A percentile compares a stretch with the other conserved stretches of the same genome.
phyloP scores from a whole-genome alignment of 2,113 vertebrate genomes.

The Anolis carolinensis region DNA sequence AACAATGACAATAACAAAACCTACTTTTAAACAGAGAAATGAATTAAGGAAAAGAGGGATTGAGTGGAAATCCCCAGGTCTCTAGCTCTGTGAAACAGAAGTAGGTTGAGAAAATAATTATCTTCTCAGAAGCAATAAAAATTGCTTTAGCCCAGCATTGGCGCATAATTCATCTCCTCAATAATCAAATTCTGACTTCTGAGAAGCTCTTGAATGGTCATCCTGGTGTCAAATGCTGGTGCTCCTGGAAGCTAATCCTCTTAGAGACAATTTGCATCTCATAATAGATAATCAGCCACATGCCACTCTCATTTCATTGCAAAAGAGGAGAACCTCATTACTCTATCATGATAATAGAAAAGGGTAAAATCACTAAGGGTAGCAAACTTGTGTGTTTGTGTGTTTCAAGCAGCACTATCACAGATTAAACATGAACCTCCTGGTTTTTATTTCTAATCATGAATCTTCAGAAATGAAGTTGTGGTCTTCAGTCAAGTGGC shows the following conservation, averaged over 20 bases:
- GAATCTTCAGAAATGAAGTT: not conserved
- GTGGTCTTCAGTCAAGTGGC: not conserved
- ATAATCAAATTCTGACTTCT: slow-evolving; percentile 16
- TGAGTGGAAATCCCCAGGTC: not conserved
- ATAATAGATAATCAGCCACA: slow-evolving; percentile 18
- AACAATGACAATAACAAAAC: not conserved
- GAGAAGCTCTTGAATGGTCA: slow-evolving; percentile 16
- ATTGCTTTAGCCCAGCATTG: not conserved
- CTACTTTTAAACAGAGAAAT: not conserved
- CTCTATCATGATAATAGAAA: not conserved
- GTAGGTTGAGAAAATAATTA: slow-evolving; percentile 18
- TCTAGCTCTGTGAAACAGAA: not conserved
- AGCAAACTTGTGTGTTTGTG: not conserved
- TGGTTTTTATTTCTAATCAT: not conserved
- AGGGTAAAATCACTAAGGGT: not conserved
- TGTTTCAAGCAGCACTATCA: not conserved
- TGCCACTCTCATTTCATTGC: slow-evolving; percentile 9
- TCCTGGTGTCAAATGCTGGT: not conserved
- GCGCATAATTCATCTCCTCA: slow-evolving; percentile 13
- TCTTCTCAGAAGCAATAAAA: slow-evolving; percentile 23
- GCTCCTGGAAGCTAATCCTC: slow-evolving; percentile 3
- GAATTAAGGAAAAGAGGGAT: not conserved
- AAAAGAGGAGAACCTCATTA: not conserved
- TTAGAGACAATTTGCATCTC: not conserved
- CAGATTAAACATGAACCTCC: not conserved